Conservation (phyloP, 1,140 invertebrate genomes). For the Pogonognathellus flavescens region DNA sequence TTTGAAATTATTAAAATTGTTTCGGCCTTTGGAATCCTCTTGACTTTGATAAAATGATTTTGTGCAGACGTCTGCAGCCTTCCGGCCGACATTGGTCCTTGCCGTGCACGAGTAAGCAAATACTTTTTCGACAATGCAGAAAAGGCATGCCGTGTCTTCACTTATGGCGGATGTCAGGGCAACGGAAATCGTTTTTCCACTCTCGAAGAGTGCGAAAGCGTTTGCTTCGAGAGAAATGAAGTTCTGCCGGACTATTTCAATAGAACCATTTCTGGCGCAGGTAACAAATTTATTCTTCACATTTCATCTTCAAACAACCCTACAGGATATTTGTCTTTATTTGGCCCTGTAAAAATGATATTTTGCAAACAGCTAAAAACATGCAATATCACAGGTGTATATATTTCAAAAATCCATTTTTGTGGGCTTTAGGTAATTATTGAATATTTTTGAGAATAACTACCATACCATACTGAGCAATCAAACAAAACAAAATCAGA, state of each 20-base stretch:
- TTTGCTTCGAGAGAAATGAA: conserved; percentile 73
- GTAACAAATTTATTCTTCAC: conserved; percentile 26
- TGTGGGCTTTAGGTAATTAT: too few relatives aligned
- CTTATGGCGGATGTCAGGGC: conserved; percentile 87
- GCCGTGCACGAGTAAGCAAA: conserved; percentile 75
- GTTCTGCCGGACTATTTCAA: conserved; percentile 70
- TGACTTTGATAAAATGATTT: background rate
- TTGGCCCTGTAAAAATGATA: too few relatives aligned
- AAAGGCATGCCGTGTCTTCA: conserved; percentile 74
- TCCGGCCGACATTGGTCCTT: conserved; percentile 78
- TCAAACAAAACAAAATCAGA: too few relatives aligned
- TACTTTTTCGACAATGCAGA: conserved; percentile 78
- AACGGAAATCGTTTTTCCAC: conserved; percentile 86
- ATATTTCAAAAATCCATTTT: too few relatives aligned
- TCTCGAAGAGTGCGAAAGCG: conserved; percentile 78
- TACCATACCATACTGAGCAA: too few relatives aligned
- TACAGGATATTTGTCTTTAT: too few relatives aligned
- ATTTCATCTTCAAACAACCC: background rate
- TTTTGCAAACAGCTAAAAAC: too few relatives aligned
- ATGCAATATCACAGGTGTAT: too few relatives aligned
- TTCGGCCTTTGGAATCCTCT: too few relatives aligned
- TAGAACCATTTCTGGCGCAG: conserved; percentile 65
- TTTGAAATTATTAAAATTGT: background rate
- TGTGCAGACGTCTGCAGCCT: conserved; percentile 76
- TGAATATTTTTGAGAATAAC: too few relatives aligned